phyloP scores from a whole-genome alignment of 2,888 invertebrate species.

The Troglohyphantes excavatus region DNA sequence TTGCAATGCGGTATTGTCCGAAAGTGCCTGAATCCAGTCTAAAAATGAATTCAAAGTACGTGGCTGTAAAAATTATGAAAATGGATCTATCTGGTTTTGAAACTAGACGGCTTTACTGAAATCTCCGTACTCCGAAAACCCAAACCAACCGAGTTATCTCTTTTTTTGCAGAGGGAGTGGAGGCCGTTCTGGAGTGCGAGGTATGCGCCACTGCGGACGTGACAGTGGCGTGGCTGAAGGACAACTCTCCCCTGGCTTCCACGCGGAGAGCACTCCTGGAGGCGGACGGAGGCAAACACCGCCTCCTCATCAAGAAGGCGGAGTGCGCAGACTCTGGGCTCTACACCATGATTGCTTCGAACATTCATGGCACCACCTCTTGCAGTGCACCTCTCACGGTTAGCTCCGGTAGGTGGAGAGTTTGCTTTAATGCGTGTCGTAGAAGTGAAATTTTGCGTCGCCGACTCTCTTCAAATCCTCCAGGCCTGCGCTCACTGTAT shows the following conservation, averaged over 20 bases:
- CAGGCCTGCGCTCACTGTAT: too few species aligned
- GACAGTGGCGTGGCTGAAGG: slow-evolving; percentile 91
- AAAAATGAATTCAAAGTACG: too few species aligned
- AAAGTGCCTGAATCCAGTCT: too few species aligned
- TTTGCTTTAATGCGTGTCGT: too few species aligned
- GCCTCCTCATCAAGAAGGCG: slow-evolving; percentile 88
- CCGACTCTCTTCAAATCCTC: too few species aligned
- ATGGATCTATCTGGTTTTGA: too few species aligned
- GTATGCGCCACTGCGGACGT: slow-evolving; percentile 86
- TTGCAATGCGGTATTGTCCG: too few species aligned
- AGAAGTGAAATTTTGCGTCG: too few species aligned
- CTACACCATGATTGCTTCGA: slow-evolving; percentile 94
- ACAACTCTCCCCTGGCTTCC: slow-evolving; percentile 90
- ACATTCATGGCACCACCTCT: slow-evolving; percentile 88
- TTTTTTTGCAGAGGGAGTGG: slow-evolving; percentile 88
- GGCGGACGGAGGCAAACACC: slow-evolving; percentile 85
- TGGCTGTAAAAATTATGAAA: too few species aligned
- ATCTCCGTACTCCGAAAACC: too few species aligned
- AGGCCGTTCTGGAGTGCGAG: slow-evolving; percentile 90
- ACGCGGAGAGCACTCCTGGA: slow-evolving; percentile 89
- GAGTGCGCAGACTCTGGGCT: slow-evolving; percentile 91
- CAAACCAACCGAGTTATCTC: too few species aligned
- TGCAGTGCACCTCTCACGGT: slow-evolving; percentile 94
- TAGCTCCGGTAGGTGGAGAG: slow-evolving; percentile 78
- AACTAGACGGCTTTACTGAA: too few species aligned